Percentiles rank a stretch among this genome's conserved stretches.
phyloP scores from a whole-genome alignment of 2,888 invertebrate genomes.

The Tipula unca region DNA sequence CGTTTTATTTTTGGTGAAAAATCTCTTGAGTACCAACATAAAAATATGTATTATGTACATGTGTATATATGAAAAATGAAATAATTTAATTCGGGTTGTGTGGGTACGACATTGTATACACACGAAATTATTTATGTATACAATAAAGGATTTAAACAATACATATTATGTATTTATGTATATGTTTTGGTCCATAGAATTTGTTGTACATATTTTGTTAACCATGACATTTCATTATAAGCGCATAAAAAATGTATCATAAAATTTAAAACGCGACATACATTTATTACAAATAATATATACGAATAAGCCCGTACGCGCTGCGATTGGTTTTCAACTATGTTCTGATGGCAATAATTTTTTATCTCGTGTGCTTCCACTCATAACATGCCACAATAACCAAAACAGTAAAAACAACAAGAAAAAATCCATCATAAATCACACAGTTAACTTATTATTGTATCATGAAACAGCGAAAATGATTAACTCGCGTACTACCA shows the following conservation, averaged over 20 bases:
- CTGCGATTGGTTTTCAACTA: neutral
- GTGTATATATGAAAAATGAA: neutral
- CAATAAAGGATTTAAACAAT: neutral
- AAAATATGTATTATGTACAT: neutral
- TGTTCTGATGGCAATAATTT: neutral
- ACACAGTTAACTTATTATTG: neutral
- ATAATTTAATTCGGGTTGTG: neutral
- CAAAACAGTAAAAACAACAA: neutral
- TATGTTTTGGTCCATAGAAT: neutral
- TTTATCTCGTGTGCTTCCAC: neutral
- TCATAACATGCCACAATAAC: neutral
- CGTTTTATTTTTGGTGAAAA: neutral
- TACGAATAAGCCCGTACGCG: neutral
- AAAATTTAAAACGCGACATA: neutral
- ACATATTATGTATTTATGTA: neutral
- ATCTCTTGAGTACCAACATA: conserved; percentile 1
- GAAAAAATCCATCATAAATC: neutral
- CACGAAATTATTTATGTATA: neutral
- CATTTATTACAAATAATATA: neutral
- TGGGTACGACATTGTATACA: neutral
- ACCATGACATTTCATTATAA: neutral
- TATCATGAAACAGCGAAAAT: conserved; percentile 8
- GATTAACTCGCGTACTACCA: neutral
- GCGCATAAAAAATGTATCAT: neutral
- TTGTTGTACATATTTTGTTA: neutral